Percentiles rank a stretch among this genome's conserved stretches.
Evolutionary conservation across 2,113 vertebrate genomes (phyloP).

Genomic region (Xiphophorus maculatus): DNA sequence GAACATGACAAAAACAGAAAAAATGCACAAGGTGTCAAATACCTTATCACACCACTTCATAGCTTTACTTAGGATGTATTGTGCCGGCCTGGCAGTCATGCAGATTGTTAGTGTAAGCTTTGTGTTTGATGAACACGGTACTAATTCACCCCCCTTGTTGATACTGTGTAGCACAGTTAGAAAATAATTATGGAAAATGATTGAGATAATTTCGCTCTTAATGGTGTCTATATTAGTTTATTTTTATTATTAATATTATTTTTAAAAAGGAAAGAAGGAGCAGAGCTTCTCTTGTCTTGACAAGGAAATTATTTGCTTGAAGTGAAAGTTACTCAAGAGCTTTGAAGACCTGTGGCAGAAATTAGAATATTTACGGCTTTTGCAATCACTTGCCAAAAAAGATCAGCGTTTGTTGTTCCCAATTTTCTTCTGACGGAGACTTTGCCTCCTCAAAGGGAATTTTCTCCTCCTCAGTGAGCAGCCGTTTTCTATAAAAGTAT

Average conservation of each 20-base stretch:
- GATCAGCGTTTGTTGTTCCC: constrained; percentile 55
- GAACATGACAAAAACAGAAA: no score
- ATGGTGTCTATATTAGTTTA: not conserved
- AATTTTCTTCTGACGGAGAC: constrained; percentile 57
- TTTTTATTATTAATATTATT: not conserved
- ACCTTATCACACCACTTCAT: constrained; percentile 11
- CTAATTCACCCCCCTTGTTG: not conserved
- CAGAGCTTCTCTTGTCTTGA: constrained; percentile 10
- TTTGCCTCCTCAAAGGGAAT: constrained; percentile 69
- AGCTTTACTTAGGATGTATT: constrained; percentile 59
- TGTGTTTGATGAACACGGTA: constrained; percentile 38
- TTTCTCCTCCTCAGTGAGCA: constrained; percentile 47
- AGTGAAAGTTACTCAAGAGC: constrained; percentile 27
- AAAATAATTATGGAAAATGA: not conserved
- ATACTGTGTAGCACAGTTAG: constrained; percentile 19
- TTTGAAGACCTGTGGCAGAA: constrained; percentile 42
- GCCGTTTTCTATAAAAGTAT: constrained; percentile 68
- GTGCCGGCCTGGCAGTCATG: constrained; percentile 47
- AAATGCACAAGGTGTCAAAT: no score
- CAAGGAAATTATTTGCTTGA: constrained; percentile 21
- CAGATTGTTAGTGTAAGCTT: constrained; percentile 17
- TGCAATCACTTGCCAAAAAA: constrained; percentile 55
- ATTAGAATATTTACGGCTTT: constrained; percentile 47
- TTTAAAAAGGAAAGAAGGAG: not conserved
- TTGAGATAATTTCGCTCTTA: not conserved